Evolutionary conservation across 1,140 invertebrate genomes (phyloP), one percentile per base, ranked within the genome.

Genomic region (Lordiphosa clarofinis): DNA sequence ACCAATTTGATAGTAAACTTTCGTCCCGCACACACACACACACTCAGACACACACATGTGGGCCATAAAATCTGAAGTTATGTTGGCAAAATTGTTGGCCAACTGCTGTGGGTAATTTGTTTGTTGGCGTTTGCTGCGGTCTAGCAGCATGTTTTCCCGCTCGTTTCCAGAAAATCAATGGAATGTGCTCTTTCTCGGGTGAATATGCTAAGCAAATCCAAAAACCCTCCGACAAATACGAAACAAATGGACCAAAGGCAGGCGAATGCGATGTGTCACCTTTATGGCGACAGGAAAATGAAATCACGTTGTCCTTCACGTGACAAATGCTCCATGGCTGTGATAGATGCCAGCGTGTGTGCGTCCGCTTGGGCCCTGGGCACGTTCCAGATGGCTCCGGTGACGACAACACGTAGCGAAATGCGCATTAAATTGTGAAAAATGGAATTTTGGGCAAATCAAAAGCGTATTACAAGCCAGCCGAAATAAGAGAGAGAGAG

Each of bases 371-470:
- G 42, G 56, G 31, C 50, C 60, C 59, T 37, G 60, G 52, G 68
- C 78, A 84, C 73, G 78, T 82, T 76, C 57, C 73, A 65, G 76
- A 69, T 71, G 59, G 66, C 43, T 56, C 62, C 72, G 56, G 73
- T 63, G 76, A 76, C 78, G 76, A 82, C 76, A 84, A 73, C 78
- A 82, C 78, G 78, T 82, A 84, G 68, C 78, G 57, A 84, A 68
- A 84, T 84, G 78, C 78, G 78, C 78, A 82, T 82, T 82, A 82
- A 82, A 84, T 82, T 84, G 78, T 82, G 78, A 84, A 84, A 84
- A 84, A 84, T 86, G 78, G 73, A 84, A 79, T 86, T 84, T 71
- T 47, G 60, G 73, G 70, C 79, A 86, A 84, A 84, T 84, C 78
- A 84, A 84, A 84, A 84, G 65, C 79, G 73, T 79, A 86, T 84